A percentile compares a stretch with the other conserved stretches of the same genome.
phyloP scores from a whole-genome alignment of 2,888 invertebrate species.

The Zygothrica quintamaculata region DNA sequence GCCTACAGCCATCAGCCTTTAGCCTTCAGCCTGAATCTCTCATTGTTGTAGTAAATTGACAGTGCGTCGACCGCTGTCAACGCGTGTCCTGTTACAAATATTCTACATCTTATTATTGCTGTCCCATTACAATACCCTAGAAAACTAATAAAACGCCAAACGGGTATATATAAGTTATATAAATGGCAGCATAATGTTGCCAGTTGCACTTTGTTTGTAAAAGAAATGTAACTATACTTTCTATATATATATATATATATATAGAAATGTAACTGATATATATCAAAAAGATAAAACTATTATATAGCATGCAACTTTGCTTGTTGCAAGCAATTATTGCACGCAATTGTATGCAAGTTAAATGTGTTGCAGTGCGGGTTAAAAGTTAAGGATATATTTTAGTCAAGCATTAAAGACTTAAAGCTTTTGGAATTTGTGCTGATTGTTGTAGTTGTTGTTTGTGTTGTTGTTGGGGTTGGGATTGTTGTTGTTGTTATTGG shows the following conservation, averaged over 20 bases:
- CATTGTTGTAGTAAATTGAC: slow-evolving; percentile 58
- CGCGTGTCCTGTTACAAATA: slow-evolving; percentile 39
- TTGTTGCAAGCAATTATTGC: not conserved
- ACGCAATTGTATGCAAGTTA: not conserved
- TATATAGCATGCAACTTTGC: no score
- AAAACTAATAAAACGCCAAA: no score
- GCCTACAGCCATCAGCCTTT: no score
- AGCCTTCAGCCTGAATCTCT: no score
- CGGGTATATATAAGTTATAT: no score
- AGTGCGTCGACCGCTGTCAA: slow-evolving; percentile 71
- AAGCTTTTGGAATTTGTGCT: no score
- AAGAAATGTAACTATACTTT: no score
- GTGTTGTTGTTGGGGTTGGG: slow-evolving; percentile 19
- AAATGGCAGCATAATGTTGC: no score
- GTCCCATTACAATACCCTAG: slow-evolving; percentile 11
- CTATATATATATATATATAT: no score
- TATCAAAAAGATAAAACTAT: no score
- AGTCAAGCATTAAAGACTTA: not conserved
- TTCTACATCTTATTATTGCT: slow-evolving; percentile 27
- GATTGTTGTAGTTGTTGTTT: slow-evolving; percentile 29
- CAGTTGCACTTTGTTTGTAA: no score
- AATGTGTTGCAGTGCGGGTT: not conserved
- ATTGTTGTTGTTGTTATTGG: slow-evolving; percentile 17
- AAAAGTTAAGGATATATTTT: not conserved
- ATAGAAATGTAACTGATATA: no score